These are phyloP conservation scores for Drosophila azteca DNA, from an alignment of 1,140 invertebrate genomes.

Conservation along the genomic window DNA sequence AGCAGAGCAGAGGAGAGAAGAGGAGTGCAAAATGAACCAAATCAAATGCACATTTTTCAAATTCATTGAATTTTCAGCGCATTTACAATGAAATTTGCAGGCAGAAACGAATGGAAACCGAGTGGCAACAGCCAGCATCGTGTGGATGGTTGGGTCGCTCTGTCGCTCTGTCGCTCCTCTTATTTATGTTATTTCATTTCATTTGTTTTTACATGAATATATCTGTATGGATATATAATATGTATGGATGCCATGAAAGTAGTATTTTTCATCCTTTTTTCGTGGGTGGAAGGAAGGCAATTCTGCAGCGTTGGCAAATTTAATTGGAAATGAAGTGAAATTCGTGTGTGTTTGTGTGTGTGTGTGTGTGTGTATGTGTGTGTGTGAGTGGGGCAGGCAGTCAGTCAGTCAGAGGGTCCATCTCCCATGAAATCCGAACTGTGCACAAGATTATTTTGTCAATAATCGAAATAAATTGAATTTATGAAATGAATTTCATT, in stretches of 20 bases:
- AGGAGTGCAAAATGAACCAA: slow-evolving; percentile 61
- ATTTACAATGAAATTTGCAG: slow-evolving; percentile 41
- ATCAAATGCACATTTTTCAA: slow-evolving; percentile 81
- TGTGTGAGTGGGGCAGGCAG: slow-evolving; percentile 1
- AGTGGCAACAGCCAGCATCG: background rate
- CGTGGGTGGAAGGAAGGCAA: slow-evolving; percentile 15
- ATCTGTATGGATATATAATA: slow-evolving; percentile 7
- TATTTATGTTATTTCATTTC: slow-evolving; percentile 59
- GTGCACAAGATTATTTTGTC: slow-evolving; percentile 78
- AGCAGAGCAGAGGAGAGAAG: too few species aligned
- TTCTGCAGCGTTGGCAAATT: slow-evolving; percentile 75
- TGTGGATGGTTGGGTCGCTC: background rate
- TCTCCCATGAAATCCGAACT: slow-evolving; percentile 32
- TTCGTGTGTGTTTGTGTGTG: slow-evolving; percentile 26
- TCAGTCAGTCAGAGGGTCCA: background rate
- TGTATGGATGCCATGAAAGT: too few species aligned
- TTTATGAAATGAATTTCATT: slow-evolving; percentile 81
- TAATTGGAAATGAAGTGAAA: slow-evolving; percentile 73
- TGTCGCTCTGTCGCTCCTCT: slow-evolving; percentile 1
- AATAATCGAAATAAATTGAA: slow-evolving; percentile 81
- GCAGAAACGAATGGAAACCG: too few species aligned
- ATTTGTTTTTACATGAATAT: slow-evolving; percentile 43
- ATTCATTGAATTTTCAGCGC: slow-evolving; percentile 76
- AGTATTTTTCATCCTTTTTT: slow-evolving; percentile 28
- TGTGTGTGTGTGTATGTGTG: slow-evolving; percentile 34